Conservation (phyloP, 2,113 vertebrate species). For the Scopus umbretta region DNA sequence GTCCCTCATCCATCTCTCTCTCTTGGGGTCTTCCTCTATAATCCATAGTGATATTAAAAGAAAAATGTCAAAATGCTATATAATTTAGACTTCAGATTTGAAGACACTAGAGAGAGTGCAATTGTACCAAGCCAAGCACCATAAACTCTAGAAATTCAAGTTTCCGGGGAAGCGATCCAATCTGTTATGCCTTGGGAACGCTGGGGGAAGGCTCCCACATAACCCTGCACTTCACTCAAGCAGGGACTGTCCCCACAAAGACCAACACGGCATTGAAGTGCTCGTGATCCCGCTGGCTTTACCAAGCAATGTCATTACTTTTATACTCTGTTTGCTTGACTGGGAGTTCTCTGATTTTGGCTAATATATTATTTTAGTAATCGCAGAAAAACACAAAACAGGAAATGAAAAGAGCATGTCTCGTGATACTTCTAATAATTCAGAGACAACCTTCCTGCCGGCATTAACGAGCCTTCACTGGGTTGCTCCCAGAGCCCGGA, state of each 20-base stretch:
- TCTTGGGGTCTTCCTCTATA: background rate
- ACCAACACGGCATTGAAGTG: accelerated
- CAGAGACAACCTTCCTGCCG: background rate
- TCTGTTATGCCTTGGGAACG: background rate
- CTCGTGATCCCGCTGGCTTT: accelerated
- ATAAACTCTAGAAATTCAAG: background rate
- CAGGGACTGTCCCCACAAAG: background rate
- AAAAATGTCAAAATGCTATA: background rate
- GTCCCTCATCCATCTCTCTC: background rate
- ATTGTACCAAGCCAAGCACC: background rate
- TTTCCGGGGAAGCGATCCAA: background rate
- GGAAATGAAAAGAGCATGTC: background rate
- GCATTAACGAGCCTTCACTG: accelerated
- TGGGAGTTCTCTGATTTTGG: background rate
- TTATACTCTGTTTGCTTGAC: background rate
- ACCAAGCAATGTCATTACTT: accelerated
- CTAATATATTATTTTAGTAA: background rate
- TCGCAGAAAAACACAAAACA: background rate
- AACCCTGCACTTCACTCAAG: background rate
- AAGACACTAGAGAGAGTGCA: background rate
- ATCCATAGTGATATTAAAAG: background rate
- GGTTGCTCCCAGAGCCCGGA: background rate
- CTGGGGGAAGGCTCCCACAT: background rate
- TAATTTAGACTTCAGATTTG: background rate
- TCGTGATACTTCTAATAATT: background rate